Percentiles rank a stretch among this genome's conserved stretches.
phyloP scores from a whole-genome alignment of 2,888 invertebrate species.

The Pollenia griseotomentosa region DNA sequence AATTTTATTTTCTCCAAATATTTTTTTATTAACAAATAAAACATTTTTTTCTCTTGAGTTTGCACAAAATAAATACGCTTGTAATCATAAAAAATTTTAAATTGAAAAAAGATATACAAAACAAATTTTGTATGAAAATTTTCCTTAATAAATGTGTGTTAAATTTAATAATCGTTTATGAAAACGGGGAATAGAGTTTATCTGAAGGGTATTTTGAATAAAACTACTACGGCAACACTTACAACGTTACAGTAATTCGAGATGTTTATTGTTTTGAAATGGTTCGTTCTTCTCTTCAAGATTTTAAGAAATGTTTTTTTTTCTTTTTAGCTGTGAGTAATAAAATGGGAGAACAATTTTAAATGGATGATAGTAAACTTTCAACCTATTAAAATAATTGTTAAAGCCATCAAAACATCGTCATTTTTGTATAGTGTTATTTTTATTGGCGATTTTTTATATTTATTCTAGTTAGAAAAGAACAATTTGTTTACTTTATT shows the following conservation, averaged over 20 bases:
- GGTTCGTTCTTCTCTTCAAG: neutral
- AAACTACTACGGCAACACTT: constrained; percentile 6
- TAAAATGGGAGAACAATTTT: neutral
- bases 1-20: neutral
- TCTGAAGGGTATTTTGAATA: constrained; percentile 35
- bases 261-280: constrained; percentile 19
- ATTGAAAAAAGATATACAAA: no score
- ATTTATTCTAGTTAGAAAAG: neutral
- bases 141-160: no score
- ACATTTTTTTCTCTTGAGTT: neutral
- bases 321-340: neutral
- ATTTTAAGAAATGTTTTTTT: neutral
- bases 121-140: no score
- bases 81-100: no score
- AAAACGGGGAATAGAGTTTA: neutral
- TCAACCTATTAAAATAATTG: constrained; percentile 61
- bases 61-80: constrained; percentile 20
- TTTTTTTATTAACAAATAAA: constrained; percentile 22
- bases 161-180: no score
- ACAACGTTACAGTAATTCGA: constrained; percentile 32
- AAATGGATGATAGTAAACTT: constrained; percentile 25
- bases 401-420: constrained; percentile 31
- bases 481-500: constrained; percentile 22
- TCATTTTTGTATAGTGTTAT: constrained; percentile 26
- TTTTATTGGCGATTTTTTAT: constrained; percentile 36